Base-by-base conservation (phyloP, 2,888 invertebrate species). In the Furcula furcula region DNA sequence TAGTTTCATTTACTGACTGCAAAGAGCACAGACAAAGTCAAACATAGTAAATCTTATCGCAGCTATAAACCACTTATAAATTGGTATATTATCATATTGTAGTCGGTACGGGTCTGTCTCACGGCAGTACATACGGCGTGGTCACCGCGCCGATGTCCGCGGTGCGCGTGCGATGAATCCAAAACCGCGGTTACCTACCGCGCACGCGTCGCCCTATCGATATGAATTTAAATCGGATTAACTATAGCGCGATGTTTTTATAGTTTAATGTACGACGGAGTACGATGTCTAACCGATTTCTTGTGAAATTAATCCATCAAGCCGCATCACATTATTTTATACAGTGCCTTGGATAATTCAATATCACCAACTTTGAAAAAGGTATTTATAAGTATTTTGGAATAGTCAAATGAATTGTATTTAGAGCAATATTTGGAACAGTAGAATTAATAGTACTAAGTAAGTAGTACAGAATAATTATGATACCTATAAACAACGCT, bases 201-300 rank as follows among this genome's bases (percentile, higher is more conserved):
- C 76, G 77, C 84, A 81, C 84, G 82, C 79, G 79, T 75, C 55
- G 51, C 67, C 45, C 58, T 69, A 76, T 75, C 73, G 74, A 76
- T 78, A 74, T 82, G 85, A 83, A 84, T 85, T 76, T 76, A 78
- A 85, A 85, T 76, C 72, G 73, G 76, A 81, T 77, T 82, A 81
- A 73, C 61, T 62, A 62, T 62, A 68, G 58, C 54, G 48, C 45
- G 50, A 47, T 40, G 40, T 53, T 50, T 43, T 43, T 45, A 34
- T 38, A 29, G 21, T n/a, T 33, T n/a, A 21, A 22, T 30, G 13
- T 10, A 11, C n/a, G 15, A 7, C 7, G 13, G 5, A 4, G n/a
- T 14, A 26, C 26, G 14, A 15, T n/a, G n/a, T n/a, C n/a, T n/a
- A n/a, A n/a, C n/a, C n/a, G n/a, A n/a, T n/a, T n/a, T n/a, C n/a